phyloP scores from a whole-genome alignment of 2,797 vertebrate genomes.

The Eremophila alpestris region DNA sequence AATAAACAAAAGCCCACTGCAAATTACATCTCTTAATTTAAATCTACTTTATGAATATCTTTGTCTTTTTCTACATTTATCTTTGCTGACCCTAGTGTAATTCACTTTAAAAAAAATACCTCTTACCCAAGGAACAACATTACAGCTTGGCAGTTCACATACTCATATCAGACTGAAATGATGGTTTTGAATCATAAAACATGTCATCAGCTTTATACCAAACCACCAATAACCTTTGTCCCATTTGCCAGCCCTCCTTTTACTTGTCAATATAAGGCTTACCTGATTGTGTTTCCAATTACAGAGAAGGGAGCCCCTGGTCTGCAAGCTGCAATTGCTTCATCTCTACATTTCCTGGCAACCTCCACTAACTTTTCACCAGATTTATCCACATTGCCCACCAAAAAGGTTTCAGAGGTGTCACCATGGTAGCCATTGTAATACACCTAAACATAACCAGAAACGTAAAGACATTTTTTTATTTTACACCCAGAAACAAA shows the following conservation, averaged over 20 bases:
- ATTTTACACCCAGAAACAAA: conserved; percentile 31
- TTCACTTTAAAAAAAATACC: conserved; percentile 81
- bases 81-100: conserved; percentile 80
- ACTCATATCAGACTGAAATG: conserved; percentile 89
- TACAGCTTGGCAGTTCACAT: conserved; percentile 86
- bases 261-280: conserved; percentile 80
- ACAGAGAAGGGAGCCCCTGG: conserved; percentile 89
- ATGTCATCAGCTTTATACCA: conserved; percentile 89
- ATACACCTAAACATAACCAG: conserved; percentile 86
- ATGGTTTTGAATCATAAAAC: conserved; percentile 89
- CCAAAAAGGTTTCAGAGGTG: conserved; percentile 95
- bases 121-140: conserved; percentile 81
- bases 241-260: conserved; percentile 84
- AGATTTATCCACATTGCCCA: conserved; percentile 89
- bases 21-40: conserved; percentile 41
- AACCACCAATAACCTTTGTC: conserved; percentile 87
- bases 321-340: conserved; percentile 90
- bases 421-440: conserved; percentile 97
- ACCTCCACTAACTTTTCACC: conserved; percentile 91
- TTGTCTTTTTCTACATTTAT: conserved; percentile 76
- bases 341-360: conserved; percentile 90
- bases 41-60: conserved; percentile 65
- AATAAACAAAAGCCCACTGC: background rate
- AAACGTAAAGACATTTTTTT: conserved; percentile 59
- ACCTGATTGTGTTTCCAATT: conserved; percentile 99